Evolutionary conservation across 2,797 vertebrate species (phyloP).

Genomic region (Etheostoma perlongum): DNA sequence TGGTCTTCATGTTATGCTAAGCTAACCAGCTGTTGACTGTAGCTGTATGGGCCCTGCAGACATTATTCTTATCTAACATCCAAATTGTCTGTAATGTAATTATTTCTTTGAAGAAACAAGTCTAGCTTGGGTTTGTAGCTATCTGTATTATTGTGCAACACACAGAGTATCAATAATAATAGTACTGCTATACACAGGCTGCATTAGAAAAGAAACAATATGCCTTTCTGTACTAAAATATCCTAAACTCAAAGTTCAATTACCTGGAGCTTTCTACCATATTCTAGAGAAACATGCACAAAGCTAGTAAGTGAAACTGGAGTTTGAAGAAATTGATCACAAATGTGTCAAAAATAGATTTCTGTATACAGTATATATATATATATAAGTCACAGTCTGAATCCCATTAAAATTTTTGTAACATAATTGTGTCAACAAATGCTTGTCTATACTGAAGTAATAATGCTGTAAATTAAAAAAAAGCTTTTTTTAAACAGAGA

Average conservation of each 20-base stretch:
- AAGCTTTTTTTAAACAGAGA: slow-evolving; percentile 28
- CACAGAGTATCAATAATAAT: no score
- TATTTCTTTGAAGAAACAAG: no score
- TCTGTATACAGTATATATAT: no score
- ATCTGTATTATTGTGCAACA: no score
- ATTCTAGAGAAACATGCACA: not conserved
- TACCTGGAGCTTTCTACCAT: not conserved
- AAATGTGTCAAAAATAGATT: not conserved
- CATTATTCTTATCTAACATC: no score
- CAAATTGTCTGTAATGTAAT: no score
- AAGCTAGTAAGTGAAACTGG: not conserved
- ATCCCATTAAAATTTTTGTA: slow-evolving; percentile 14
- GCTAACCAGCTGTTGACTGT: not conserved
- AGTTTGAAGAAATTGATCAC: not conserved
- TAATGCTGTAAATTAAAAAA: slow-evolving; percentile 69
- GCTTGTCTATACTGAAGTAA: slow-evolving; percentile 37
- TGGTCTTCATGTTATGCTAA: not conserved
- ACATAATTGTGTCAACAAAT: slow-evolving; percentile 10
- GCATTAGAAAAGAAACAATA: not conserved
- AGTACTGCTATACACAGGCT: no score
- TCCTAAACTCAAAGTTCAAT: not conserved
- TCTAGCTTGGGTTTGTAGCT: no score
- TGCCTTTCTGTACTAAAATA: not conserved
- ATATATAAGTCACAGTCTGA: not conserved
- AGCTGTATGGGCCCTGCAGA: not conserved